Evolutionary conservation across 2,888 invertebrate species (phyloP).

Genomic region (Hipparchia semele): DNA sequence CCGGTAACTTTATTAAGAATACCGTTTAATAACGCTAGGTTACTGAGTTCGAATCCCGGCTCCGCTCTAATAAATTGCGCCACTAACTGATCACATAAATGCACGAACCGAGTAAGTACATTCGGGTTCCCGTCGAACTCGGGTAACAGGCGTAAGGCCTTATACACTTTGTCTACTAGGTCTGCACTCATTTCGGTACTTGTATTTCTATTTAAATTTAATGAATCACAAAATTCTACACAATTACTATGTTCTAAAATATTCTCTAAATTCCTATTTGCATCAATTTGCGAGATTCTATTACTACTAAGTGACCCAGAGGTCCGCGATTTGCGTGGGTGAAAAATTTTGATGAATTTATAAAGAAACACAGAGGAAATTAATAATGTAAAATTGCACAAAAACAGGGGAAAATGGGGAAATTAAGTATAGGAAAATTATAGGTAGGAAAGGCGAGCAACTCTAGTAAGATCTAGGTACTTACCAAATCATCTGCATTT

Average conservation of each 20-base stretch:
- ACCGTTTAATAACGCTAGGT: constrained; percentile 37
- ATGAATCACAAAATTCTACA: too few species aligned
- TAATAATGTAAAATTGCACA: background rate
- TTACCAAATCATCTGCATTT: constrained; percentile 17
- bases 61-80: constrained; percentile 21
- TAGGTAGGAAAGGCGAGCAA: constrained; percentile 10
- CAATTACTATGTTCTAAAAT: too few species aligned
- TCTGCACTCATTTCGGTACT: too few species aligned
- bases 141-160: constrained; percentile 58
- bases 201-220: too few species aligned
- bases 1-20: constrained; percentile 44
- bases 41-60: constrained; percentile 28
- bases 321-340: background rate
- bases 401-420: background rate
- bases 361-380: background rate
- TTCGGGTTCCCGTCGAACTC: constrained; percentile 75
- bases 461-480: constrained; percentile 22
- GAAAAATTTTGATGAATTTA: too few species aligned
- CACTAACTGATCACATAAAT: constrained; percentile 41
- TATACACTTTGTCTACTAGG: background rate
- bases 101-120: constrained; percentile 42
- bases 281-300: background rate
- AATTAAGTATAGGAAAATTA: constrained; percentile 2
- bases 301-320: background rate
- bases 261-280: background rate